Evolutionary conservation across 2,888 invertebrate species (phyloP).

Genomic region (Xylota segnis): DNA sequence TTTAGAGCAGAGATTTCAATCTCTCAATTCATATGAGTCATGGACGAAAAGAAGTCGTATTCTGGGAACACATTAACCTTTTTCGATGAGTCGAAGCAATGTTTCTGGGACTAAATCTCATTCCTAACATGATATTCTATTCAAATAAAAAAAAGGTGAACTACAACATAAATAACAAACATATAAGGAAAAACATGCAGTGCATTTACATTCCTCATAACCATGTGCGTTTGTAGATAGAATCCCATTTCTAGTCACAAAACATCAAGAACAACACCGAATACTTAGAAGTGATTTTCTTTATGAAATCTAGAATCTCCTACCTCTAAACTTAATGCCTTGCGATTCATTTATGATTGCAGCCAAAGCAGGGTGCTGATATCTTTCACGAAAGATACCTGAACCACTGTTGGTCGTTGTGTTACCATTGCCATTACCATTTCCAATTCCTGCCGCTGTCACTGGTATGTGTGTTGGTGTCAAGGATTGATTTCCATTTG

Average conservation of each 20-base stretch:
- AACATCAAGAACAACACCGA: conserved; percentile 84
- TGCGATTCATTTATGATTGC: conserved; percentile 84
- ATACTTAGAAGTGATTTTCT: background rate
- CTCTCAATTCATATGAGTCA: background rate
- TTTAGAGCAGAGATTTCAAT: no score
- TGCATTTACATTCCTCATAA: conserved; percentile 53
- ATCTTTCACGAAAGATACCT: conserved; percentile 83
- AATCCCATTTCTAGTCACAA: conserved; percentile 78
- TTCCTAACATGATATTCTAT: no score
- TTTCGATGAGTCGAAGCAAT: no score
- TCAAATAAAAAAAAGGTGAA: background rate
- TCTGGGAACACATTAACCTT: no score
- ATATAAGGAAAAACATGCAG: conserved; percentile 69
- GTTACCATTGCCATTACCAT: conserved; percentile 80
- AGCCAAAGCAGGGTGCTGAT: conserved; percentile 84
- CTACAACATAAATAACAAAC: background rate
- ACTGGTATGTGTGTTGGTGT: conserved; percentile 82
- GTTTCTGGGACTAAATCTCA: no score
- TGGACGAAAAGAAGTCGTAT: no score
- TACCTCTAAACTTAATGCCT: conserved; percentile 84
- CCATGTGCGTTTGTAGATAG: conserved; percentile 3
- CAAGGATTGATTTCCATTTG: conserved; percentile 79
- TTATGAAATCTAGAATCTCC: conserved; percentile 50
- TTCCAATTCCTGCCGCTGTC: conserved; percentile 62
- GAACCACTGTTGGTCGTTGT: conserved; percentile 80